phyloP scores from a whole-genome alignment of 2,113 vertebrate genomes.

The Strix aluco region DNA sequence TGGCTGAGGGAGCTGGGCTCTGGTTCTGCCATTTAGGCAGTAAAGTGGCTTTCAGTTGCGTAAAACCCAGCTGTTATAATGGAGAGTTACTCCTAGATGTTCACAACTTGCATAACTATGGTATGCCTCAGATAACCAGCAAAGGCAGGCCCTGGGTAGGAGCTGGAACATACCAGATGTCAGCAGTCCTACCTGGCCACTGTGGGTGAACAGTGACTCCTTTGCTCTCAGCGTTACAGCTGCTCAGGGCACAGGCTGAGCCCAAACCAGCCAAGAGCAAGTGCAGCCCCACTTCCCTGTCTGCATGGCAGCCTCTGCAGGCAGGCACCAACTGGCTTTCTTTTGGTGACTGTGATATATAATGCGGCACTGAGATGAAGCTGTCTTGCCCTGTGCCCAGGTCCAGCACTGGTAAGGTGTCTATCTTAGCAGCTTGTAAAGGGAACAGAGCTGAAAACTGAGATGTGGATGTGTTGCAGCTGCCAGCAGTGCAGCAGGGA shows the following conservation, averaged over 20 bases:
- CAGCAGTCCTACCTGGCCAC: background rate
- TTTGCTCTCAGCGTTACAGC: background rate
- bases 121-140: background rate
- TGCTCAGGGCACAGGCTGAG: background rate
- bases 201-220: background rate
- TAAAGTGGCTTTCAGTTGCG: background rate
- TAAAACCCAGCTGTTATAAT: background rate
- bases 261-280: background rate
- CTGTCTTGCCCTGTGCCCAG: background rate
- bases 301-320: background rate
- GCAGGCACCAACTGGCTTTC: background rate
- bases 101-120: background rate
- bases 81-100: background rate
- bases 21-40: background rate
- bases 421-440: background rate
- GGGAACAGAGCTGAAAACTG: background rate
- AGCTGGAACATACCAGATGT: background rate
- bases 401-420: background rate
- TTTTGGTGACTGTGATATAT: background rate
- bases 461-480: background rate
- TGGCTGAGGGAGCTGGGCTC: background rate
- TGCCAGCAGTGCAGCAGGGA: background rate
- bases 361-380: background rate
- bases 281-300: background rate
- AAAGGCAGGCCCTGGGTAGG: background rate